Evolutionary conservation across 2,888 invertebrate genomes (phyloP), one percentile per base, ranked within the genome.

Genomic region (Ischnus inquisitorius): DNA sequence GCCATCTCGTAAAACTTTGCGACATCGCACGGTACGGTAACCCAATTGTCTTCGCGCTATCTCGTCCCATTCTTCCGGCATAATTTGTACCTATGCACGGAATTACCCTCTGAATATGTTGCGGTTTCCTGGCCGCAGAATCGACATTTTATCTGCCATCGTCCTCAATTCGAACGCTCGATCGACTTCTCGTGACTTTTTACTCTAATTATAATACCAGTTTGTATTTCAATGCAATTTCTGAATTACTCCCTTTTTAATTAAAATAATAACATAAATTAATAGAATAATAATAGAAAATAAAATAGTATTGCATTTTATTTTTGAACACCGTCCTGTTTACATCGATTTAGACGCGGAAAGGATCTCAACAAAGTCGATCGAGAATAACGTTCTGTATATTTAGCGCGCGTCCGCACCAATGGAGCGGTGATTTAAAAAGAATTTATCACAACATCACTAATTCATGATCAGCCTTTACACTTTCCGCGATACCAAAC

Each of bases 401-500:
- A 34, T 34, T 34, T 34, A 34, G 34, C 34, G 2, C 0, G 0
- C 34, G 1, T 3, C 34, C 34, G 34, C 34, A 34, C 14, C 6
- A 10, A 57, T 69, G 28, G 1, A 54, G 1, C n/a, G 51, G 34
- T 51, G 16, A 28, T 68, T 68, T 16, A 51, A 28, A 12, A n/a
- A 34, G 51, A 51, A 68, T 51, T 48, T 51, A 51, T 51, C 34
- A 16, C 4, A 1, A n/a, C 19, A 39, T 34, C 39, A 16, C 34
- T 69, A 69, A 60, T 60, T 57, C 28, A 68, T 75, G n/a, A 65
- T 75, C 62, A 54, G 65, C 62, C 46, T 75, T 60, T 46, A 60
- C 54, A 57, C 16, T 54, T 41, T 34, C 46, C 68, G 48, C 16
- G 41, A 60, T 39, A 68, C 43, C 60, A 48, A 68, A 41, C 48